Evolutionary conservation across 1,140 invertebrate genomes (phyloP), one percentile per base, ranked within the genome.

Genomic region (Drosophila kikkawai): DNA sequence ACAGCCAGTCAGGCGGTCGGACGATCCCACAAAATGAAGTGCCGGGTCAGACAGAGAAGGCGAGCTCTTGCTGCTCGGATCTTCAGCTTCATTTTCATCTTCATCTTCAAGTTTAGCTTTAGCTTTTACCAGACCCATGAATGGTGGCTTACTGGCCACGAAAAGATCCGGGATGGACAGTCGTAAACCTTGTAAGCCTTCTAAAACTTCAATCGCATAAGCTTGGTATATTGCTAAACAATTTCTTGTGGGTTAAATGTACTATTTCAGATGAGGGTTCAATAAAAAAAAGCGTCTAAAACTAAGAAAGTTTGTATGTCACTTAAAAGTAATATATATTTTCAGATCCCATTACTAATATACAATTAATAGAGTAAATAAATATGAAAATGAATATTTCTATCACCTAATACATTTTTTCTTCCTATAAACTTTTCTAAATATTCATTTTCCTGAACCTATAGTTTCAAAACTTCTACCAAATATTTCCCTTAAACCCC

Each of bases 21-120:
- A 90, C 84, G 80, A 64, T 82, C 73, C 79, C 71, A 83, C 84
- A 87, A 87, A 87, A 87, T 87, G 84, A 87, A 87, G 84, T 84
- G 83, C 80, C 71, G 66, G 65, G 60, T 71, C 68, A 82, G 56
- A 80, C 75, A 82, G 55, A 79, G 64, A 64, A 42, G 63, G 58
- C 59, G 39, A 60, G 34, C 48, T 37, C 34, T 7, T 22, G 53
- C 39, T 26, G 57, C 15, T 36, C 19, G 29, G 29, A 65, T 59
- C 39, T 60, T 42, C 15, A 57, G 19, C 53, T 15, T 56, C 53
- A 58, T 5, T 15, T 61, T 55, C 36, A 44, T 22, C 50, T 53
- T 36, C 7, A 51, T 9, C 26, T 51, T 50, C 3, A 8, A 32
- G 3, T 53, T 53, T 13, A 36, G 50, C 17, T 53, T 53, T 15